A percentile compares a stretch with the other conserved stretches of the same genome.
Evolutionary conservation across 2,797 vertebrate species (phyloP).

Genomic region (Peromyscus nudipes): DNA sequence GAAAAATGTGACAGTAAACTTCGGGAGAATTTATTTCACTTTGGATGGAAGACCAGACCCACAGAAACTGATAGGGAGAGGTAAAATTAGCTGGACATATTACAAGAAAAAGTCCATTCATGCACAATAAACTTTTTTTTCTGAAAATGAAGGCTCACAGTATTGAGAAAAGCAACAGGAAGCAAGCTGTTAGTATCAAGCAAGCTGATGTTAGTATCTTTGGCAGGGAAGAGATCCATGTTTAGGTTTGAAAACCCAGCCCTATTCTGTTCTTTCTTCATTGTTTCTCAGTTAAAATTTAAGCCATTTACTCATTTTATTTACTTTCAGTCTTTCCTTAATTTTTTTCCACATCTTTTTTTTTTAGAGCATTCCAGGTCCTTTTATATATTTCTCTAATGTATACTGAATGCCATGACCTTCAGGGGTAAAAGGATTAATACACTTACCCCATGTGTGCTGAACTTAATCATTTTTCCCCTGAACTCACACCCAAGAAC

Average conservation of each 20-base stretch:
- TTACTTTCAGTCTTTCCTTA: not conserved
- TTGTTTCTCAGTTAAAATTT: not conserved
- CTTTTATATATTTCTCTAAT: constrained; percentile 25
- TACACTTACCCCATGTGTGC: not conserved
- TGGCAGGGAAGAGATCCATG: not conserved
- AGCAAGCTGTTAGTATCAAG: not conserved
- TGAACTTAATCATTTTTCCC: not conserved
- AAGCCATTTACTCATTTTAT: not conserved
- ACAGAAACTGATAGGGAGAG: not conserved
- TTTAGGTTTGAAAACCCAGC: not conserved
- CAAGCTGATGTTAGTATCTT: not conserved
- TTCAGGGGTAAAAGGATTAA: not conserved
- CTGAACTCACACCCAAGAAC: constrained; percentile 60
- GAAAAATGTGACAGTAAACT: not conserved
- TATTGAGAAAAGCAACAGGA: fast-evolving
- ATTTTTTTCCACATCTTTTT: not conserved
- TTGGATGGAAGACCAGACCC: not conserved
- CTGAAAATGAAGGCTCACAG: not conserved
- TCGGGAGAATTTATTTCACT: not conserved
- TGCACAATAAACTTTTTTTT: not conserved
- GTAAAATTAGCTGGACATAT: not conserved
- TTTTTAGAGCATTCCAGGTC: not conserved
- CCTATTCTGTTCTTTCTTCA: not conserved
- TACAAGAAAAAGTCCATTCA: not conserved
- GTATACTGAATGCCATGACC: not conserved